phyloP scores from a whole-genome alignment of 2,113 vertebrate genomes.

The Calidris pugnax region DNA sequence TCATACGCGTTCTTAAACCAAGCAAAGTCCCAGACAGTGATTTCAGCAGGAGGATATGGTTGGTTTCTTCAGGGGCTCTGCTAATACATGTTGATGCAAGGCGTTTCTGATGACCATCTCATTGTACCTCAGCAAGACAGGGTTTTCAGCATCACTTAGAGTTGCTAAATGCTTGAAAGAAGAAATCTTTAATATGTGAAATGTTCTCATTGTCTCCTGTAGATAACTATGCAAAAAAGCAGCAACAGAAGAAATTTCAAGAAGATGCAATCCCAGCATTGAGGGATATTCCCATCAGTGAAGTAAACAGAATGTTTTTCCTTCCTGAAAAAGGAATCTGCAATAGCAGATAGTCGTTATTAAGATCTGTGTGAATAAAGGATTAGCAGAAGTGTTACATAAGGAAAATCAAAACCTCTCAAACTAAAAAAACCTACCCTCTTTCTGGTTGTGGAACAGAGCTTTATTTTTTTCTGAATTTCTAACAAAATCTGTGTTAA shows the following conservation, averaged over 20 bases:
- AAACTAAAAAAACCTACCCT: background rate
- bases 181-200: background rate
- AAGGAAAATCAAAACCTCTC: background rate
- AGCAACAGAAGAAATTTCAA: slow-evolving; percentile 73
- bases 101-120: background rate
- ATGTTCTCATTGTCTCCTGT: background rate
- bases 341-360: background rate
- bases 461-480: background rate
- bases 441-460: background rate
- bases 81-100: background rate
- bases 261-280: slow-evolving; percentile 84
- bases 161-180: background rate
- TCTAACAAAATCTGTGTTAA: background rate
- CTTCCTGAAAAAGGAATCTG: slow-evolving; percentile 56
- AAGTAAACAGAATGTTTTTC: slow-evolving; percentile 90
- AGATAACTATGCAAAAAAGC: slow-evolving; percentile 87
- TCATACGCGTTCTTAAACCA: background rate
- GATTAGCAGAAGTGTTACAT: background rate
- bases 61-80: background rate
- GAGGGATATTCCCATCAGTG: slow-evolving; percentile 86
- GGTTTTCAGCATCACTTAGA: background rate
- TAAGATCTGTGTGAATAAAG: background rate
- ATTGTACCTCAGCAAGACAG: background rate
- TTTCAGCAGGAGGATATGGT: background rate
- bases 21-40: background rate